phyloP scores from a whole-genome alignment of 2,888 invertebrate species.

The Galeopsomyia nigrocyanea region DNA sequence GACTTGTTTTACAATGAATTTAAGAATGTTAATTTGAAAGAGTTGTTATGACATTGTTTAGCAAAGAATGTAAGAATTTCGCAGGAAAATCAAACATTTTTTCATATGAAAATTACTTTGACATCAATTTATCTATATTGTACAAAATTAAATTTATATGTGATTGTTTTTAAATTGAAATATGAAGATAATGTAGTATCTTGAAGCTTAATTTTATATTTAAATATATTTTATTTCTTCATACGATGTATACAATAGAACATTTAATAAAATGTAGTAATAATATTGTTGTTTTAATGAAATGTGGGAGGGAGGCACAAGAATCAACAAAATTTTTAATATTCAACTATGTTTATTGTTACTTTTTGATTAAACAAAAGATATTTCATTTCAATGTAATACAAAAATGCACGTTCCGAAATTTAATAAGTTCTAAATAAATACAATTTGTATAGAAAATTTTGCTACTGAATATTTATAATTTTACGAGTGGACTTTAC shows the following conservation, averaged over 20 bases:
- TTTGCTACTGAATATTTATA: conserved; percentile 35
- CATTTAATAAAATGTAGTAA: too few species aligned
- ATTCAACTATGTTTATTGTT: too few species aligned
- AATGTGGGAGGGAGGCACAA: too few species aligned
- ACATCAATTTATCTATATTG: conserved; percentile 2
- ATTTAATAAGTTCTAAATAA: not conserved
- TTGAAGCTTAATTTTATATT: conserved; percentile 8
- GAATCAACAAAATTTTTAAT: too few species aligned
- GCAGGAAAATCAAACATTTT: conserved; percentile 16
- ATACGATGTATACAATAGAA: too few species aligned
- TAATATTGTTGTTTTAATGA: too few species aligned
- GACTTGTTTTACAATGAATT: conserved; percentile 71
- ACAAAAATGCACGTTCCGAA: too few species aligned
- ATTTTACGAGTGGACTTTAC: conserved; percentile 40
- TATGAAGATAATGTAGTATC: too few species aligned
- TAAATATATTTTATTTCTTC: conserved; percentile 15
- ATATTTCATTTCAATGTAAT: too few species aligned
- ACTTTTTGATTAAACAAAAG: too few species aligned
- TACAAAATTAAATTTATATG: not conserved
- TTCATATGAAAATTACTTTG: not conserved
- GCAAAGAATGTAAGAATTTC: conserved; percentile 16
- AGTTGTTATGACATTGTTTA: conserved; percentile 35
- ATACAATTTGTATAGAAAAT: conserved; percentile 39
- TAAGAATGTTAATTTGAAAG: conserved; percentile 18
- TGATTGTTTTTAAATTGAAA: not conserved